phyloP scores from a whole-genome alignment of 2,888 invertebrate species.

The Choristoneura rosaceana region DNA sequence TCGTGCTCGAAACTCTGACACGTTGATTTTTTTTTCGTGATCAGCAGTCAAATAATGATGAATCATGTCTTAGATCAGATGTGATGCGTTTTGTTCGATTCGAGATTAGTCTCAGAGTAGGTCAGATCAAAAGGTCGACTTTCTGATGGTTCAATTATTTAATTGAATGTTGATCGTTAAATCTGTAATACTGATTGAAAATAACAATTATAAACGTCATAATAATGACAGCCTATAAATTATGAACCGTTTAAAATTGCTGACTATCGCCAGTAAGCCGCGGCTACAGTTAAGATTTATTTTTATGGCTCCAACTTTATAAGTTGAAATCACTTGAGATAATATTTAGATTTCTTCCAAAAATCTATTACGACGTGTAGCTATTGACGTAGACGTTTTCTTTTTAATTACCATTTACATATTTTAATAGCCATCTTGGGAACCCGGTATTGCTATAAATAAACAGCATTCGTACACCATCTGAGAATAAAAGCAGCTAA shows the following conservation, averaged over 20 bases:
- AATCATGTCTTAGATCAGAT: slow-evolving; percentile 69
- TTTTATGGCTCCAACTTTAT: slow-evolving; percentile 13
- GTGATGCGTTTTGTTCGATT: slow-evolving; percentile 52
- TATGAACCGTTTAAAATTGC: slow-evolving; percentile 31
- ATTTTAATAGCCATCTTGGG: slow-evolving; percentile 6
- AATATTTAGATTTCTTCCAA: slow-evolving; percentile 1
- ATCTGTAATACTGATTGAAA: slow-evolving; percentile 34
- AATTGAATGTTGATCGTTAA: slow-evolving; percentile 43
- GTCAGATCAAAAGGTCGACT: slow-evolving; percentile 48
- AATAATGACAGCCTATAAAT: slow-evolving; percentile 36
- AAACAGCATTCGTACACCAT: slow-evolving; percentile 11
- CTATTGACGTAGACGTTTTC: slow-evolving; percentile 13
- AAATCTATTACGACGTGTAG: slow-evolving; percentile 7
- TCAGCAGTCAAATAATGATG: slow-evolving; percentile 67
- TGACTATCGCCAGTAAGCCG: slow-evolving; percentile 13
- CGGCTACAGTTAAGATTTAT: slow-evolving; percentile 11
- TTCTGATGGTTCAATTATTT: slow-evolving; percentile 39
- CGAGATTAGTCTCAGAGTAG: slow-evolving; percentile 55
- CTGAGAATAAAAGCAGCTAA: slow-evolving; percentile 29
- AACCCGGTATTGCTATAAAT: slow-evolving; percentile 5
- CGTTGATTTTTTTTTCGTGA: slow-evolving; percentile 73
- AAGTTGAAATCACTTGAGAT: slow-evolving; percentile 11
- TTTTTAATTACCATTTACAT: slow-evolving; percentile 21
- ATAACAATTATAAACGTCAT: slow-evolving; percentile 39
- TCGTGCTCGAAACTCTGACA: slow-evolving; percentile 69